Conservation (phyloP, 2,797 vertebrate genomes). For the Nasua narica region DNA sequence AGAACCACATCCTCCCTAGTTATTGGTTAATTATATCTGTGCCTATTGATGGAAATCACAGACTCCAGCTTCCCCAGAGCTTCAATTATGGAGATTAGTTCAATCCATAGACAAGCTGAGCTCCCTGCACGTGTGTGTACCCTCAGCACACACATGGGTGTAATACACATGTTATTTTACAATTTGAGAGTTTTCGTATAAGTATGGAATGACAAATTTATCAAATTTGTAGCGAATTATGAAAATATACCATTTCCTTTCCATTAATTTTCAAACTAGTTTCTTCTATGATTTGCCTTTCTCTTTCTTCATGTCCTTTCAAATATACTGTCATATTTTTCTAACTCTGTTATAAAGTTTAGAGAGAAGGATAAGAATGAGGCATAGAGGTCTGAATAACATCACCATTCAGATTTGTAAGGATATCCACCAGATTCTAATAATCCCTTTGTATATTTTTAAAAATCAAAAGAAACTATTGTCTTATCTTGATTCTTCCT, state of each 20-base stretch:
- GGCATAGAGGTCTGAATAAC: neutral
- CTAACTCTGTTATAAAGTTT: neutral
- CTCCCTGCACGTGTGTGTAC: neutral
- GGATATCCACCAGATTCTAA: neutral
- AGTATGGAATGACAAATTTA: neutral
- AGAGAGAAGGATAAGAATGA: neutral
- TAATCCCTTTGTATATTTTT: neutral
- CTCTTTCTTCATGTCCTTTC: neutral
- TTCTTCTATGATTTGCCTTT: neutral
- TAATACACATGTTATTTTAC: neutral
- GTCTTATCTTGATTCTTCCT: neutral
- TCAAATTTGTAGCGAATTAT: neutral
- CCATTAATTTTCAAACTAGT: neutral
- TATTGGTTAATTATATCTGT: conserved; percentile 68
- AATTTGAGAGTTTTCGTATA: neutral
- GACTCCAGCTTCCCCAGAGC: conserved; percentile 47
- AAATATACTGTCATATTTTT: neutral
- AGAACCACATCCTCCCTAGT: conserved; percentile 49
- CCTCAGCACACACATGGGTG: neutral
- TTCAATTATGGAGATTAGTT: conserved; percentile 58
- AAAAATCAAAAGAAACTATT: neutral
- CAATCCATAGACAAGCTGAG: conserved; percentile 42
- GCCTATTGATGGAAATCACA: conserved; percentile 67
- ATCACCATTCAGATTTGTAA: neutral
- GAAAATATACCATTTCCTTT: neutral